These are phyloP conservation scores for Leptinotarsa juncta DNA, from an alignment of 2,888 invertebrate species.

Conservation along the genomic window DNA sequence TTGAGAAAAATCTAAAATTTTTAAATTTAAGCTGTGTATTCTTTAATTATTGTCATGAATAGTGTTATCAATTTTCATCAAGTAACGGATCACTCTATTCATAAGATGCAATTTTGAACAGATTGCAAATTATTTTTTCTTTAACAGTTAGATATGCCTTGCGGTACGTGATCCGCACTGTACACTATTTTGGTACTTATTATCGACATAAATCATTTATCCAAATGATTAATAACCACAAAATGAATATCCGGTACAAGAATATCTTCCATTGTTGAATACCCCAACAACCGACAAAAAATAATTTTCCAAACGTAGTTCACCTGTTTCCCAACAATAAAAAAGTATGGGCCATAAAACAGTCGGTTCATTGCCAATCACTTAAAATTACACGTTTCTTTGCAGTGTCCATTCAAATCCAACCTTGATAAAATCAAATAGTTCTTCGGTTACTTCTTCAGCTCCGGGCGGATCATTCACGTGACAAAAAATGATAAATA, in stretches of 20 bases:
- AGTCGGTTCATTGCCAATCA: constrained; percentile 3
- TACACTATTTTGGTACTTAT: too few species aligned
- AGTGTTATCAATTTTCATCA: too few species aligned
- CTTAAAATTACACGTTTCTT: not conserved
- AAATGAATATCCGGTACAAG: not conserved
- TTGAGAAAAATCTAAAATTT: too few species aligned
- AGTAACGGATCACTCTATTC: too few species aligned
- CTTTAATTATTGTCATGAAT: too few species aligned
- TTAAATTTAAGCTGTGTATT: too few species aligned
- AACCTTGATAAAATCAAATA: constrained; percentile 7
- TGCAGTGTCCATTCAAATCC: not conserved
- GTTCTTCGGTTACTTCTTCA: constrained; percentile 14
- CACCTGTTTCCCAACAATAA: constrained; percentile 1
- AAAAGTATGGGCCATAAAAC: constrained; percentile 11
- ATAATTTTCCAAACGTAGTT: not conserved
- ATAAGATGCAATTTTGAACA: too few species aligned
- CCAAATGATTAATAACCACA: too few species aligned
- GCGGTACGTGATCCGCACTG: too few species aligned
- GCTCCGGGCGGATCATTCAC: not conserved
- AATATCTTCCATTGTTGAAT: not conserved
- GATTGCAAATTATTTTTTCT: too few species aligned
- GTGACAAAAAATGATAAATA: constrained; percentile 1
- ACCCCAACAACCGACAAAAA: not conserved
- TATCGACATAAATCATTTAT: too few species aligned
- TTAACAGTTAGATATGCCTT: too few species aligned